phyloP scores from a whole-genome alignment of 2,888 invertebrate genomes.

The Petrolisthes cinctipes region DNA sequence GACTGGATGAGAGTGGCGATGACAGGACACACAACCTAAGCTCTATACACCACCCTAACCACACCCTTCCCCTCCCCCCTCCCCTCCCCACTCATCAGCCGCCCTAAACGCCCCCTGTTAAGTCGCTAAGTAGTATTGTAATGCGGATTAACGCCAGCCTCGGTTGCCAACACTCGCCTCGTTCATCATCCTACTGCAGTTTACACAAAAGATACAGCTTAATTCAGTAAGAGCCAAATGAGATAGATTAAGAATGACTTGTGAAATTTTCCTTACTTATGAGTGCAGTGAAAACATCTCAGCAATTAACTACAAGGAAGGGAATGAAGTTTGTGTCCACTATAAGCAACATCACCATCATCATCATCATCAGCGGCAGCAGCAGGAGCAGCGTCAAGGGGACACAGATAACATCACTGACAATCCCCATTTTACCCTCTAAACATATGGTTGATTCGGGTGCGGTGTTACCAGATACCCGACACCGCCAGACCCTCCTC shows the following conservation, averaged over 20 bases:
- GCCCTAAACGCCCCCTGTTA: conserved; percentile 38
- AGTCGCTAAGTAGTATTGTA: conserved; percentile 41
- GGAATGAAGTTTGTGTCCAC: background rate
- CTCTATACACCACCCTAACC: too few relatives aligned
- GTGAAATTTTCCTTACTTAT: too few relatives aligned
- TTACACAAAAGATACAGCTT: background rate
- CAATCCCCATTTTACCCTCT: conserved; percentile 45
- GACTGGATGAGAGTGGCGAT: too few relatives aligned
- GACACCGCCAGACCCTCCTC: background rate
- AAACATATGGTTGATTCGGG: conserved; percentile 47
- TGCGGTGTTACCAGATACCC: conserved; percentile 13
- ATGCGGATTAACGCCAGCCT: conserved; percentile 41
- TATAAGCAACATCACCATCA: too few relatives aligned
- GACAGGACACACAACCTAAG: too few relatives aligned
- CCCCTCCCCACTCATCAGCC: conserved; percentile 23
- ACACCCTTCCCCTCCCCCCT: too few relatives aligned
- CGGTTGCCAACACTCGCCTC: conserved; percentile 31
- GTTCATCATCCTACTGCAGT: background rate
- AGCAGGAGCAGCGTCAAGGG: background rate
- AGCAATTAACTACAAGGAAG: too few relatives aligned
- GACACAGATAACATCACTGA: conserved; percentile 50
- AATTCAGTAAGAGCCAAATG: background rate
- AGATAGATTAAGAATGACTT: too few relatives aligned
- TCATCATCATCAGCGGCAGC: background rate
- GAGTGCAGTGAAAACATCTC: too few relatives aligned